phyloP scores from a whole-genome alignment of 2,797 vertebrate species.

The Eospalax fontanierii region DNA sequence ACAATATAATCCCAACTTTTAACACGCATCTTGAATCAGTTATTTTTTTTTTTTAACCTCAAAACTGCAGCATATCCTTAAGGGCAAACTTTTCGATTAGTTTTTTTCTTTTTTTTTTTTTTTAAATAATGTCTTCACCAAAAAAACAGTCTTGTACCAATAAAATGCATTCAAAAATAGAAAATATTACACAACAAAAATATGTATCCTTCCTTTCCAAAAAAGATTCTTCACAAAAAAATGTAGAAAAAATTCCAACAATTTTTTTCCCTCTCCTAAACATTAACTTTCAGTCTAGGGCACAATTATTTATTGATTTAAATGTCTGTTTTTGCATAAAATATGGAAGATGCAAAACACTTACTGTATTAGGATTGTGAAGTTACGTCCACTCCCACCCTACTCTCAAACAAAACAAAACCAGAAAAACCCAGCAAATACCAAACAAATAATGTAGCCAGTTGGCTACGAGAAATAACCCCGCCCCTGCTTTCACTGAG shows the following conservation, averaged over 20 bases:
- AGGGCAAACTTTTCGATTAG: conserved; percentile 97
- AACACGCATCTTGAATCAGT: conserved; percentile 94
- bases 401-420: conserved; percentile 88
- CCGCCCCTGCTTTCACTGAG: conserved; percentile 23
- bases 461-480: conserved; percentile 83
- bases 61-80: conserved; percentile 99
- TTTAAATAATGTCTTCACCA: conserved; percentile 93
- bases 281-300: conserved; percentile 92
- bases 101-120: conserved; percentile 91
- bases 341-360: conserved; percentile 92
- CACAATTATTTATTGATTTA: conserved; percentile 91
- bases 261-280: conserved; percentile 91
- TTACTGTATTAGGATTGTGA: conserved; percentile 89
- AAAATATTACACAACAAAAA: conserved; percentile 95
- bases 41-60: conserved; percentile 91
- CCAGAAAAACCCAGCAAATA: conserved; percentile 88
- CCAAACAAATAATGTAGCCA: conserved; percentile 84
- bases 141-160: conserved; percentile 94
- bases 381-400: conserved; percentile 88
- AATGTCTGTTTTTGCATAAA: conserved; percentile 93
- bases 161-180: conserved; percentile 95
- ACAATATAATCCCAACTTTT: conserved; percentile 95
- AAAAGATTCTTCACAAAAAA: conserved; percentile 93
- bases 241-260: conserved; percentile 93
- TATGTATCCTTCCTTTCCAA: conserved; percentile 94